Base-by-base conservation (phyloP, 2,113 vertebrate genomes). In the Scophthalmus maximus region DNA sequence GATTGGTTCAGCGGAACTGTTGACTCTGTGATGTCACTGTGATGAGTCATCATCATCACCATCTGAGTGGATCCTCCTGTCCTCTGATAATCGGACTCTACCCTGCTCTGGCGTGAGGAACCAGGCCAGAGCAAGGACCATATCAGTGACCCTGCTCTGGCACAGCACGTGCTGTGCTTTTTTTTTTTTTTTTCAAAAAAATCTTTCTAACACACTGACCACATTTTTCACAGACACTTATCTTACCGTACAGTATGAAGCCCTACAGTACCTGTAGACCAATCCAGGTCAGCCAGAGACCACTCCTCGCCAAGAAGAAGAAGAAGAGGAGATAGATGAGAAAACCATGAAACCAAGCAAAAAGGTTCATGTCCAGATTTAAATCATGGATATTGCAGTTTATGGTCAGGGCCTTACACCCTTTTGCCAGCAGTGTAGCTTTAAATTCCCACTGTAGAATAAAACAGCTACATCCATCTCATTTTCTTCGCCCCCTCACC, bases 11-110 rank as follows among this genome's bases (percentile, higher is more conserved):
- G 46, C n/a, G 71, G 36, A 52, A 58, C 53, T 78, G 69, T 76
- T 76, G 70, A 55, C 73, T 70, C 62, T 11, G 32, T 81, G 88
- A 89, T n/a, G 63, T 85, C 85, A 73, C 46, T 32, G 18, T 63
- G 78, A 80, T 86, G 87, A 91, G 65, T 91, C 88, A 90, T 75
- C 71, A 55, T 25, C 18, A 22, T 62, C 62, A 61, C 53, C 30
- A 46, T n/a, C 30, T 52, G 51, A 46, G 53, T 27, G 61, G 14
- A 36, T 76, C 53, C 44, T 53, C 23, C 61, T 50, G 29, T 55
- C 50, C 51, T 10, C 8, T 11, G 18, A 58, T 57, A 29, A 27
- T 78, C 18, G 49, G 62, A 30, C 47, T 76, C 32, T n/a, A n/a
- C 23, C 12, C 30, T 15, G 49, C 57, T n/a, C 8, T n/a, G 18